Evolutionary conservation across 2,113 vertebrate genomes (phyloP).

Genomic region (Meriones unguiculatus): DNA sequence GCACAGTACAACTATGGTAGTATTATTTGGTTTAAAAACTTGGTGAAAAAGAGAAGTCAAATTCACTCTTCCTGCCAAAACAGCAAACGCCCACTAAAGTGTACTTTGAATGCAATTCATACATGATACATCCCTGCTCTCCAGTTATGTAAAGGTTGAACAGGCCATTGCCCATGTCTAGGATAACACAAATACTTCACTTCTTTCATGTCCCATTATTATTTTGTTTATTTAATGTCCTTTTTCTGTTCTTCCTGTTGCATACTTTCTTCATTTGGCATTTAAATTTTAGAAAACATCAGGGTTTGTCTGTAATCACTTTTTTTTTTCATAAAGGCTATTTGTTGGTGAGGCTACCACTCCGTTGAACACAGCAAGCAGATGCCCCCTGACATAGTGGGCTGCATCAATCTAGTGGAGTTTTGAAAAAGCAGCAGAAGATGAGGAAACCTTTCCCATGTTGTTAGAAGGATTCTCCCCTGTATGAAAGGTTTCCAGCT

Average conservation of each 20-base stretch:
- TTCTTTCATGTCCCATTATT: neutral
- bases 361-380: neutral
- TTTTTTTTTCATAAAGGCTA: neutral
- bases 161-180: neutral
- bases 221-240: neutral
- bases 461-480: neutral
- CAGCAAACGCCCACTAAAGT: neutral
- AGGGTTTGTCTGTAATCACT: neutral
- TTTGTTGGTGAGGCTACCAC: neutral
- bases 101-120: neutral
- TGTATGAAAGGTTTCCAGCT: neutral
- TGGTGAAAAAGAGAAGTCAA: neutral
- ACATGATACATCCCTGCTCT: neutral
- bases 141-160: neutral
- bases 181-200: neutral
- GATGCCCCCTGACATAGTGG: fast-evolving
- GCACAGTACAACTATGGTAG: fast-evolving
- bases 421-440: neutral
- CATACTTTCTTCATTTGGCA: neutral
- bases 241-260: neutral
- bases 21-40: fast-evolving
- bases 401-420: fast-evolving
- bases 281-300: neutral
- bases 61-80: neutral
- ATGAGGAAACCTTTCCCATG: neutral